Percentiles rank a stretch among this genome's conserved stretches.
Evolutionary conservation across 2,113 vertebrate genomes (phyloP).

Genomic region (Rhagologus leucostigma): DNA sequence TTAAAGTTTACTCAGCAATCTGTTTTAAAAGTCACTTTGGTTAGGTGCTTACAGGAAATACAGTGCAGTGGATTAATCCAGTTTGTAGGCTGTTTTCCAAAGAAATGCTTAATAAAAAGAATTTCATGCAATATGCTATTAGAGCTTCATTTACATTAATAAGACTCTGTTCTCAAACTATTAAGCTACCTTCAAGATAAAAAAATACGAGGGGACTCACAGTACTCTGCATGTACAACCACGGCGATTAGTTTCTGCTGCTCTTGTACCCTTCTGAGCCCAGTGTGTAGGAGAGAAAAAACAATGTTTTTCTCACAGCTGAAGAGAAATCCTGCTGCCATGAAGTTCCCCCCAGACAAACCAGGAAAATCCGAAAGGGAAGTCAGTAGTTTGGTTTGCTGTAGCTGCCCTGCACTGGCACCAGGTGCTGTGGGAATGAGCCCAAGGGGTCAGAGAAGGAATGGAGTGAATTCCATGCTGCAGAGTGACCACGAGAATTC

Average conservation of each 20-base stretch:
- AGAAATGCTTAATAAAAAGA: conserved; percentile 36
- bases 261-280: conserved; percentile 2
- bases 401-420: background rate
- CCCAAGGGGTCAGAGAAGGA: background rate
- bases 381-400: background rate
- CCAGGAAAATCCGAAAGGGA: background rate
- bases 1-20: conserved; percentile 63
- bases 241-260: background rate
- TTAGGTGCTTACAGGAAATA: conserved; percentile 46
- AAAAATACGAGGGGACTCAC: background rate
- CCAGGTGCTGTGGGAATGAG: background rate
- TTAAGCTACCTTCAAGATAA: conserved; percentile 40
- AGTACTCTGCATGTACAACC: conserved; percentile 13
- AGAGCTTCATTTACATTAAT: conserved; percentile 44
- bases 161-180: conserved; percentile 37
- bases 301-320: background rate
- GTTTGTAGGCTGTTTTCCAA: conserved; percentile 36
- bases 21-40: conserved; percentile 61
- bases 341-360: background rate
- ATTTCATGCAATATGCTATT: conserved; percentile 41
- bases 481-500: background rate
- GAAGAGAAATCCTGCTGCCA: background rate
- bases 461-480: fast-evolving
- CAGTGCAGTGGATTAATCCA: background rate
- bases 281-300: background rate